Evolutionary conservation across 2,797 vertebrate genomes (phyloP).

Genomic region (Cyclopterus lumpus): DNA sequence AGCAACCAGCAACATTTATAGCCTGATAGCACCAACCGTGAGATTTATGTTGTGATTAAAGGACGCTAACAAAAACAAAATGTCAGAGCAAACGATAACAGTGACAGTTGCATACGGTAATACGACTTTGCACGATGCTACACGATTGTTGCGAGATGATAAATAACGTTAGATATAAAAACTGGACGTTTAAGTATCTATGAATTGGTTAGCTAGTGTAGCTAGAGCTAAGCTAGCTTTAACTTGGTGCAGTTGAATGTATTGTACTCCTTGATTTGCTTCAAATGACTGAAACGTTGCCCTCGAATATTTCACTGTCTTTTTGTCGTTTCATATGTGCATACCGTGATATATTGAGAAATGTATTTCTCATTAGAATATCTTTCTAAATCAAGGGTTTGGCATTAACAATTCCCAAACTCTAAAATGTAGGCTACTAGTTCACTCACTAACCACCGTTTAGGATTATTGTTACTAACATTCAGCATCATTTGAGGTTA

Average conservation of each 20-base stretch:
- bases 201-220: slow-evolving; percentile 28
- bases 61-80: slow-evolving; percentile 51
- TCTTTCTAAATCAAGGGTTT: not conserved
- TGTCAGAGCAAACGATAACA: slow-evolving; percentile 80
- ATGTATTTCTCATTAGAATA: not conserved
- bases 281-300: not conserved
- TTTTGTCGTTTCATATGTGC: not conserved
- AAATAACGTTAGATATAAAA: not conserved
- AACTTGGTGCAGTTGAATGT: not conserved
- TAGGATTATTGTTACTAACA: not conserved
- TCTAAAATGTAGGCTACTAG: not conserved
- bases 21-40: slow-evolving; percentile 37
- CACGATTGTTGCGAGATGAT: not conserved
- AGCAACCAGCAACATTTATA: slow-evolving; percentile 30
- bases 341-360: not conserved
- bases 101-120: slow-evolving; percentile 86
- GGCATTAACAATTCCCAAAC: not conserved
- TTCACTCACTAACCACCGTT: not conserved
- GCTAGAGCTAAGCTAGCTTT: not conserved
- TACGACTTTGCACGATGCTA: not conserved
- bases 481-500: not conserved
- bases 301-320: not conserved
- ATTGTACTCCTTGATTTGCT: not conserved
- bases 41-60: slow-evolving; percentile 37
- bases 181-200: not conserved